These are phyloP conservation scores for Sternarchorhynchus goeldii DNA, from an alignment of 2,797 vertebrate species.

Conservation along the genomic window DNA sequence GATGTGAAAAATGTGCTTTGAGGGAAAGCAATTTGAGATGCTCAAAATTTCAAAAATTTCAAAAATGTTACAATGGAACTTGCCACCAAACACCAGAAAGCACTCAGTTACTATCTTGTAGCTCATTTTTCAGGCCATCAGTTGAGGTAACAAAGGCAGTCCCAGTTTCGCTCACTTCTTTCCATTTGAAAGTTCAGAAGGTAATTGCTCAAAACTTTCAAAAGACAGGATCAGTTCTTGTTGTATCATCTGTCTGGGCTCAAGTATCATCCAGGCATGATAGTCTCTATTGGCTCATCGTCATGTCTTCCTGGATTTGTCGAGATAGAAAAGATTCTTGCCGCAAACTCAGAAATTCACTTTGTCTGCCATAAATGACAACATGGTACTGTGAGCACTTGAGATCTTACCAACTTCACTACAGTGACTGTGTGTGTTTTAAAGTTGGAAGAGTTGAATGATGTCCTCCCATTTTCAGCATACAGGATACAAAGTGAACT, in stretches of 20 bases:
- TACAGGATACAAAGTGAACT: no score
- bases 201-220: constrained; percentile 26
- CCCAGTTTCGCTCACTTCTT: background rate
- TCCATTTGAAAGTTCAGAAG: constrained; percentile 45
- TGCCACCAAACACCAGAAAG: no score
- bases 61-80: no score
- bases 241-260: constrained; percentile 47
- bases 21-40: constrained; percentile 33
- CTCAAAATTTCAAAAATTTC: constrained; percentile 48
- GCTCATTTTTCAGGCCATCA: background rate
- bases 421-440: no score
- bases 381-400: background rate
- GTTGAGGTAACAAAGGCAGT: constrained; percentile 15
- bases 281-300: constrained; percentile 43
- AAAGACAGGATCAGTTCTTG: constrained; percentile 22
- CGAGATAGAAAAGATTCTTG: constrained; percentile 52
- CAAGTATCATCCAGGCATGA: constrained; percentile 51
- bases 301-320: constrained; percentile 51
- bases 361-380: constrained; percentile 48
- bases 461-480: no score
- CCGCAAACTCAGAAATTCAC: constrained; percentile 39
- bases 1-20: no score
- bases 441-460: no score
- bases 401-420: no score
- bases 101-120: no score